These are phyloP conservation scores for Polietes domitor DNA, from an alignment of 2,888 invertebrate species.

Conservation along the genomic window DNA sequence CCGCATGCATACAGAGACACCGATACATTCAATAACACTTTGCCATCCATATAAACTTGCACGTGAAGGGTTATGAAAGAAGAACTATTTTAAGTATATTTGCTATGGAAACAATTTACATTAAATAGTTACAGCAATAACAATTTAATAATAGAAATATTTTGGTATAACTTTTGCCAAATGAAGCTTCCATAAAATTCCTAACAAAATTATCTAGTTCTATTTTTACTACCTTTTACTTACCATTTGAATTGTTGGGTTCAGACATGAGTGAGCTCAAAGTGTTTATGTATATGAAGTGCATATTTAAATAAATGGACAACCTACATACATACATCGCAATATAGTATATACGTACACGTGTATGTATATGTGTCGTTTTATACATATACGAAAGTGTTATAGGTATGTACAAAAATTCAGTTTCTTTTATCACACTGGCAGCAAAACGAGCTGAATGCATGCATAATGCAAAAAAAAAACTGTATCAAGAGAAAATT, in stretches of 20 bases:
- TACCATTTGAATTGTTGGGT: too few species aligned
- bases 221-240: too few species aligned
- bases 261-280: not conserved
- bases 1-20: not conserved
- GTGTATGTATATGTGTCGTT: not conserved
- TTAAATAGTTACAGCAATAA: too few species aligned
- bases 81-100: too few species aligned
- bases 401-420: slow-evolving; percentile 4
- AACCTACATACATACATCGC: not conserved
- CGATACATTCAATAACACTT: slow-evolving; percentile 11
- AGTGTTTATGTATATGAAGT: slow-evolving; percentile 12
- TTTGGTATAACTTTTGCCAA: too few species aligned
- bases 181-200: too few species aligned
- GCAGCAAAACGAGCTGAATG: slow-evolving; percentile 9
- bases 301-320: slow-evolving; percentile 7
- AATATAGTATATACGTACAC: not conserved
- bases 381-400: not conserved
- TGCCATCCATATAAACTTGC: not conserved
- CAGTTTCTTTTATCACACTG: slow-evolving; percentile 20
- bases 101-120: too few species aligned
- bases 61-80: not conserved
- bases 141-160: too few species aligned
- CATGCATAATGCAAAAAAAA: slow-evolving; percentile 13
- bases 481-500: not conserved
- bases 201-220: too few species aligned